Evolutionary conservation across 1,140 invertebrate genomes (phyloP).

Genomic region (Rhysida immarginata): DNA sequence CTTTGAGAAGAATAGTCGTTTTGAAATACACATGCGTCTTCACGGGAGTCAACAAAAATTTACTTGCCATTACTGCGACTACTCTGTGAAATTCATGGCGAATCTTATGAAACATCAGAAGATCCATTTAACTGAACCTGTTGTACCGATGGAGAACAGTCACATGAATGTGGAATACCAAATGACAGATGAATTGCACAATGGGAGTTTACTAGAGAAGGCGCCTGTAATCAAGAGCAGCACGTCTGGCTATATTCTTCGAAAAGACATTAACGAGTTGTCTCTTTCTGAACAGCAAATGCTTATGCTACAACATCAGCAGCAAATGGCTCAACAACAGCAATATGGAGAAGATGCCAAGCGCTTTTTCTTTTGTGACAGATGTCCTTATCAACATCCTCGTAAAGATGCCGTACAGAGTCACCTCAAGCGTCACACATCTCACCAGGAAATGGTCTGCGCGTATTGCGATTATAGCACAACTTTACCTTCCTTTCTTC

Average conservation of each 20-base stretch:
- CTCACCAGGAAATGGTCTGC: conserved; percentile 43
- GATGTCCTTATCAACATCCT: conserved; percentile 59
- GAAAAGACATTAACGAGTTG: neutral
- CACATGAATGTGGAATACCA: conserved; percentile 12
- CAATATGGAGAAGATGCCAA: conserved; percentile 24
- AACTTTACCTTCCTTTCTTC: conserved; percentile 53
- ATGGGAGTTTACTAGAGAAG: neutral
- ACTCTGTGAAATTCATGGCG: conserved; percentile 70
- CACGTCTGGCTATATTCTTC: neutral
- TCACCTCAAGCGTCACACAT: conserved; percentile 53
- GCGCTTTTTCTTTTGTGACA: conserved; percentile 42
- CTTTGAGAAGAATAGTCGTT: conserved; percentile 71
- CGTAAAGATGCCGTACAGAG: conserved; percentile 54
- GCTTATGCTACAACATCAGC: conserved; percentile 25
- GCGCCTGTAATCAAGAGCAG: neutral
- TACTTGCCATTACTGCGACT: conserved; percentile 70
- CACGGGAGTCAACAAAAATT: conserved; percentile 71
- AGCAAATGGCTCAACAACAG: conserved; percentile 23
- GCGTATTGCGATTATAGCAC: conserved; percentile 70
- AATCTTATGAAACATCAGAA: conserved; percentile 63
- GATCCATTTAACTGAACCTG: conserved; percentile 41
- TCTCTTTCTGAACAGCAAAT: conserved; percentile 19
- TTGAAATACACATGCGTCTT: conserved; percentile 60
- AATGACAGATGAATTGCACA: conserved; percentile 10
- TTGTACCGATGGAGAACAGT: conserved; percentile 23